Evolutionary conservation across 2,113 vertebrate species (phyloP).

Genomic region (Notechis scutatus): DNA sequence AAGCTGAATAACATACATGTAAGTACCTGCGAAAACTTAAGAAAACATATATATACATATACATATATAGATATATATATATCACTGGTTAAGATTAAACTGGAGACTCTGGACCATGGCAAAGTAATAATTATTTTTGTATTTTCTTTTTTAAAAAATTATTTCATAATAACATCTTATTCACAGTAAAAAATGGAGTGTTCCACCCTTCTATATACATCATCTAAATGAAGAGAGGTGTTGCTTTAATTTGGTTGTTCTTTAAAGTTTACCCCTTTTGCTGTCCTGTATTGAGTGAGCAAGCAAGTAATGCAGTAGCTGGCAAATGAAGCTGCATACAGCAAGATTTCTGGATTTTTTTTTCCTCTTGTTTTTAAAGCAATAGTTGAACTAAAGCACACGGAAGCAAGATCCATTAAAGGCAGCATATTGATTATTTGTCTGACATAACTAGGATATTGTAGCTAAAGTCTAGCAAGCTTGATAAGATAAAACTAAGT

Average conservation of each 20-base stretch:
- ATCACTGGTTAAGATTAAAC: neutral
- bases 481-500: slow-evolving; percentile 77
- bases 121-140: neutral
- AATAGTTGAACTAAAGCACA: slow-evolving; percentile 67
- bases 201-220: slow-evolving; percentile 1
- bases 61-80: neutral
- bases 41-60: too few species aligned
- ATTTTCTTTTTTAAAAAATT: neutral
- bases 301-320: slow-evolving; percentile 68
- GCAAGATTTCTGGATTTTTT: slow-evolving; percentile 64
- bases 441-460: slow-evolving; percentile 72
- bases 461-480: slow-evolving; percentile 76
- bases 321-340: slow-evolving; percentile 66
- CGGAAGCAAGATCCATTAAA: slow-evolving; percentile 79
- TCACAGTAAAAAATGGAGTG: slow-evolving; percentile 14
- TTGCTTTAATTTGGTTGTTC: slow-evolving; percentile 70
- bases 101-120: neutral
- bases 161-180: slow-evolving; percentile 4
- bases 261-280: slow-evolving; percentile 68
- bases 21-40: too few species aligned
- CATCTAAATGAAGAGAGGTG: neutral
- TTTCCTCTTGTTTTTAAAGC: slow-evolving; percentile 39
- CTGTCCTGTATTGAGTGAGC: slow-evolving; percentile 61
- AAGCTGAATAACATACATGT: too few species aligned
- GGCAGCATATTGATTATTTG: slow-evolving; percentile 81